Conservation (phyloP, 2,797 vertebrate species). For the Philypnodon macrostomus region DNA sequence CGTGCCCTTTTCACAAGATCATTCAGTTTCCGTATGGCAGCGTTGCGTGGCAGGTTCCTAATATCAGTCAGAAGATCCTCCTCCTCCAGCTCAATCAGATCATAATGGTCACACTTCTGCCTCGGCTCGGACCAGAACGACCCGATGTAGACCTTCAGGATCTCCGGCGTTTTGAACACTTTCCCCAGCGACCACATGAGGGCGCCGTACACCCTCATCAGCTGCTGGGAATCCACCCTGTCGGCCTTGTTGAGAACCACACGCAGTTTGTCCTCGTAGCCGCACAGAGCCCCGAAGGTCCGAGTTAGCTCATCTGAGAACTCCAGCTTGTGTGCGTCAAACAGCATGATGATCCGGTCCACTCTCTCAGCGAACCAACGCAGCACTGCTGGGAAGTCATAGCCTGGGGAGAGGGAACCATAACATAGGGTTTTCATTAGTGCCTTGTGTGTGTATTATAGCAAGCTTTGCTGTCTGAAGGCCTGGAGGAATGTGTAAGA, state of each 20-base stretch:
- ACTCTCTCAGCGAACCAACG: conserved; percentile 90
- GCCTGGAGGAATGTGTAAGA: conserved; percentile 31
- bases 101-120: conserved; percentile 80
- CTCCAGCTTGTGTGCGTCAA: conserved; percentile 91
- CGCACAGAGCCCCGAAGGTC: conserved; percentile 83
- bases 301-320: conserved; percentile 90
- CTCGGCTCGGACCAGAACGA: conserved; percentile 91
- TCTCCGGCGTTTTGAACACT: conserved; percentile 88
- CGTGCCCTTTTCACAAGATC: conserved; percentile 88
- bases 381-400: conserved; percentile 86
- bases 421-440: conserved; percentile 62
- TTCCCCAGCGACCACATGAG: conserved; percentile 94
- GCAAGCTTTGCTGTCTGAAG: conserved; percentile 24
- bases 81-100: conserved; percentile 87
- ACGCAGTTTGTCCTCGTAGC: conserved; percentile 91
- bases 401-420: conserved; percentile 69
- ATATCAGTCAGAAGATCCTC: conserved; percentile 87
- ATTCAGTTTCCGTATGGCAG: conserved; percentile 86
- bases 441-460: conserved; percentile 24
- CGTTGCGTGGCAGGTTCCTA: conserved; percentile 85
- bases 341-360: conserved; percentile 89
- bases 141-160: conserved; percentile 87
- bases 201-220: conserved; percentile 90
- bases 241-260: conserved; percentile 93
- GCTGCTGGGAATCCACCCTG: conserved; percentile 87